Evolutionary conservation across 2,888 invertebrate species (phyloP), one percentile per base, ranked within the genome.

Genomic region (Iselma pallidipennis): DNA sequence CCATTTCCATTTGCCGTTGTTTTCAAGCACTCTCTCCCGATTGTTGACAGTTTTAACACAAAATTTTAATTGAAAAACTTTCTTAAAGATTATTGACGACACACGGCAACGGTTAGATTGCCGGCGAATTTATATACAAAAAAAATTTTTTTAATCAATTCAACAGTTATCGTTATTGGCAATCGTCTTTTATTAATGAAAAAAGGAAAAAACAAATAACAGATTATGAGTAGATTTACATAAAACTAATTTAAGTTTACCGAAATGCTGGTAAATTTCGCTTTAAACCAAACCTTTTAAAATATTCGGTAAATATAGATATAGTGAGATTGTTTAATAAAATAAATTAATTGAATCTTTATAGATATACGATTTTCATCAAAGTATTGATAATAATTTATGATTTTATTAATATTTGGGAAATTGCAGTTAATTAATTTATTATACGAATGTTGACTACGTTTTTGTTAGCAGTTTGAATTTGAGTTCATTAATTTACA

Each of bases 401-500:
- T 33, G 49, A 49, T 31, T 52, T 57, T 53, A 57, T 28, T 57
- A 42, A 57, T 29, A 49, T 45, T 45, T 37, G 49, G 23, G 49
- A 26, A 37, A 55, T 42, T 29, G 14, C n/a, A n/a, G 14, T 25
- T 52, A 53, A 61, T 61, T 61, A 57, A 60, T 60, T 60, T 60
- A 55, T 56, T 29, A 10, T 9, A 29, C 48, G 51, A 42, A 53
- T 37, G 57, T 45, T 56, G 28, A 37, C 19, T 52, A 48, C 26
- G 28, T 57, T 60, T 60, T 60, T 56, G 55, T 53, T 45, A 60
- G 19, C 55, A 29, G 21, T 45, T 25, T 25, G 6, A 16, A 49
- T 48, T 33, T 37, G 51, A 57, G 48, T 62, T 55, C 51, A 58
- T 55, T 62, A 62, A 55, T 62, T 62, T 62, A 55, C 61, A 61